A percentile compares a stretch with the other conserved stretches of the same genome.
Conservation (phyloP, 1,140 invertebrate species). For the Andricus grossulariae region DNA sequence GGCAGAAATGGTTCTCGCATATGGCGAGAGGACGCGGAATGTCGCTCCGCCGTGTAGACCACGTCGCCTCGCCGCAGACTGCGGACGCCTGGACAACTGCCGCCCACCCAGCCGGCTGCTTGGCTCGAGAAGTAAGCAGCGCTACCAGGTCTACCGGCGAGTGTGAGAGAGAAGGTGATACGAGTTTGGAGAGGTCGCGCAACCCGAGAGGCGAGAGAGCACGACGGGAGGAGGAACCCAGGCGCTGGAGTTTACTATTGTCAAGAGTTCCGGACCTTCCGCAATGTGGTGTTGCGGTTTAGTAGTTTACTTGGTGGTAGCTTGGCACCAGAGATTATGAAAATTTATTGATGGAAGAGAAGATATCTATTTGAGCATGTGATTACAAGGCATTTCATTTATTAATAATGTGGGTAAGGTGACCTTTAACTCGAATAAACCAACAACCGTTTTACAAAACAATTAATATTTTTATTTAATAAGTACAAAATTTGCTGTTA, state of each 20-base stretch:
- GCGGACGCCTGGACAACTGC: slow-evolving; percentile 66
- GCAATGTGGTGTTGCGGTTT: not conserved
- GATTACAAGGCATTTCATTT: too few relatives aligned
- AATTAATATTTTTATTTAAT: too few relatives aligned
- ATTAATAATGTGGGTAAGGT: too few relatives aligned
- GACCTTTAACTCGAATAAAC: too few relatives aligned
- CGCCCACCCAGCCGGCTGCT: slow-evolving; percentile 66
- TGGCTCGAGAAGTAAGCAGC: slow-evolving; percentile 8
- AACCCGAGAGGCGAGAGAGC: slow-evolving; percentile 8
- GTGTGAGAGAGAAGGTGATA: not conserved
- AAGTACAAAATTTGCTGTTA: too few relatives aligned
- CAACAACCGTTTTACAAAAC: too few relatives aligned
- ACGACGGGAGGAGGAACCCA: slow-evolving; percentile 1
- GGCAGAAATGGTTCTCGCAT: slow-evolving; percentile 38
- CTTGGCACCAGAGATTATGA: too few relatives aligned
- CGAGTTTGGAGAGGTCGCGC: slow-evolving; percentile 22
- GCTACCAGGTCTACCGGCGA: not conserved
- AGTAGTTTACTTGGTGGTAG: too few relatives aligned
- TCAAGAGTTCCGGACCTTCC: not conserved
- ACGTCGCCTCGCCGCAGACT: slow-evolving; percentile 69
- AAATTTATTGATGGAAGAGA: too few relatives aligned
- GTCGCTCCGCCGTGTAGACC: slow-evolving; percentile 65
- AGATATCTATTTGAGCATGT: too few relatives aligned
- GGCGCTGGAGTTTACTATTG: not conserved
- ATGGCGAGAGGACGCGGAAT: slow-evolving; percentile 60